Conservation (phyloP, 1,140 invertebrate species). For the Trichomalopsis sarcophagae region DNA sequence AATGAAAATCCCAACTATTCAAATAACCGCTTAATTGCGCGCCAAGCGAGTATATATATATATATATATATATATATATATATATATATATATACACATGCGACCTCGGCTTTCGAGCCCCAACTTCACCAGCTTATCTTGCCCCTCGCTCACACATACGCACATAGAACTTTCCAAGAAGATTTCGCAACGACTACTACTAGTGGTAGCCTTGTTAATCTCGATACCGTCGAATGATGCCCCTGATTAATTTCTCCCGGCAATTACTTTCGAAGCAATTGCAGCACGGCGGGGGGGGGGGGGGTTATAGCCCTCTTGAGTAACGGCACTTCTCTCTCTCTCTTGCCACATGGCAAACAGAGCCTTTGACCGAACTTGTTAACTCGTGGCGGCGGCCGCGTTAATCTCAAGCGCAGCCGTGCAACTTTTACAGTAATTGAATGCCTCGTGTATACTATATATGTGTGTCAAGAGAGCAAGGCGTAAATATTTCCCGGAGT, state of each 20-base stretch:
- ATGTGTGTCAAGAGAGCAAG: too few relatives aligned
- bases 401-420: background rate
- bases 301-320: background rate
- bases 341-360: background rate
- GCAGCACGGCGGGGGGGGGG: background rate
- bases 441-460: background rate
- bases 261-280: background rate
- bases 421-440: background rate
- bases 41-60: too few relatives aligned
- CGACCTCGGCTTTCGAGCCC: background rate
- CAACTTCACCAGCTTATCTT: background rate
- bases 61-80: too few relatives aligned
- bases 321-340: too few relatives aligned
- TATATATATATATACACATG: too few relatives aligned
- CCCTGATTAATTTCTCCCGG: background rate
- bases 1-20: background rate
- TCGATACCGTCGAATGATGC: conserved; percentile 7
- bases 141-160: too few relatives aligned
- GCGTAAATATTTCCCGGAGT: too few relatives aligned
- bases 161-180: background rate
- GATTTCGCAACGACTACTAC: background rate
- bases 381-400: background rate
- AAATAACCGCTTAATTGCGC: background rate
- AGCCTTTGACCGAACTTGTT: background rate
- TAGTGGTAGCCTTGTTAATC: background rate